Percentiles rank a stretch among this genome's conserved stretches.
Conservation (phyloP, 2,888 invertebrate species). For the Doris montereyensis region DNA sequence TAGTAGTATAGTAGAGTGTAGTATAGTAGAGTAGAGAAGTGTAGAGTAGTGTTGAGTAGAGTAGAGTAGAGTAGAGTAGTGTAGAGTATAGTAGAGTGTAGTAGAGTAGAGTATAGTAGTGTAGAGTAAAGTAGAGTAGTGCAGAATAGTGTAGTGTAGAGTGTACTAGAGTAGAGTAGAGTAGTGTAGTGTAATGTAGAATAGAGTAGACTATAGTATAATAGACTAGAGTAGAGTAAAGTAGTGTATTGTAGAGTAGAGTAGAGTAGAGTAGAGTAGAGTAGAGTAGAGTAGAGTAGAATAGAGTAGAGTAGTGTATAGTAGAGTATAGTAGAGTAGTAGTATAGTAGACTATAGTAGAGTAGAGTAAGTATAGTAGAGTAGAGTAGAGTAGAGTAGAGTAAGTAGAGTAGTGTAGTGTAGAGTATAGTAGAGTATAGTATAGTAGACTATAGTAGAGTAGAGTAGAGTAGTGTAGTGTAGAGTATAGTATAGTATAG, state of each 20-base stretch:
- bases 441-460: no score
- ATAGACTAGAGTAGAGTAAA: not conserved
- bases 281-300: no score
- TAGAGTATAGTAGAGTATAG: no score
- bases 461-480: no score
- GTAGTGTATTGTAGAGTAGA: not conserved
- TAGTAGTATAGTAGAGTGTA: no score
- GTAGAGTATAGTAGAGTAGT: no score
- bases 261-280: not conserved
- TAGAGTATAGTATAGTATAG: no score
- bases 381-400: no score
- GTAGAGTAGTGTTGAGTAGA: constrained; percentile 3
- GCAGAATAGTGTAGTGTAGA: constrained; percentile 13
- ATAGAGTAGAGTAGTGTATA: no score
- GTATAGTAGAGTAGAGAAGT: not conserved
- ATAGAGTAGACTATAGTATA: not conserved
- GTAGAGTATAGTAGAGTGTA: not conserved
- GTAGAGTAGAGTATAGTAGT: not conserved
- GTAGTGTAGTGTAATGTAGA: not conserved
- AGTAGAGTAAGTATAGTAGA: no score
- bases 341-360: no score
- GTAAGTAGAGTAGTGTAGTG: no score
- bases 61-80: not conserved
- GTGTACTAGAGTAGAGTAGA: not conserved
- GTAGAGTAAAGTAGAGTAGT: constrained; percentile 6